Percentiles rank a stretch among this genome's conserved stretches.
phyloP scores from a whole-genome alignment of 1,140 invertebrate species.

The Habropoda laboriosa region DNA sequence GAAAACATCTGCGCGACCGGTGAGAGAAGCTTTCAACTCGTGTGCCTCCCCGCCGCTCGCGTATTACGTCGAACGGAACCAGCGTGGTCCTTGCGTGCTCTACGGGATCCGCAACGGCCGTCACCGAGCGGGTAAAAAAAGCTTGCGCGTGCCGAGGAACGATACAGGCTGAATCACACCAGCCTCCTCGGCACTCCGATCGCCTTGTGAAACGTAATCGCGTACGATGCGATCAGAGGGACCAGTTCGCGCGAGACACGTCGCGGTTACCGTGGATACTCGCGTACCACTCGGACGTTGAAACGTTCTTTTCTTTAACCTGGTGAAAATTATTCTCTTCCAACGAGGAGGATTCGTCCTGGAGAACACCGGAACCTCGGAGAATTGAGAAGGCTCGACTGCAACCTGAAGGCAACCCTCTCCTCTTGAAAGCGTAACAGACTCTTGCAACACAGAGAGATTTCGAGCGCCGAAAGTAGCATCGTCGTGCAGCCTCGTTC shows the following conservation, averaged over 20 bases:
- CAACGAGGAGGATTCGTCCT: too few relatives aligned
- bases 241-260: neutral
- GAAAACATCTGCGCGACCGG: slow-evolving; percentile 46
- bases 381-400: too few relatives aligned
- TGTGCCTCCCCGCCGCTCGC: slow-evolving; percentile 28
- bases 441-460: too few relatives aligned
- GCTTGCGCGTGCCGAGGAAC: slow-evolving; percentile 42
- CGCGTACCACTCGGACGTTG: neutral
- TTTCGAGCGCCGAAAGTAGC: neutral
- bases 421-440: too few relatives aligned
- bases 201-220: neutral
- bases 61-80: slow-evolving; percentile 37
- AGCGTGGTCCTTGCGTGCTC: slow-evolving; percentile 34
- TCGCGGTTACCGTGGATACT: neutral
- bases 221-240: neutral
- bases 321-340: too few relatives aligned
- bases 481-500: neutral
- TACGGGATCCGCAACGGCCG: slow-evolving; percentile 7
- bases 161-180: slow-evolving; percentile 10
- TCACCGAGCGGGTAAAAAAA: slow-evolving; percentile 40
- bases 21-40: slow-evolving; percentile 44
- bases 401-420: neutral
- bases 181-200: neutral
- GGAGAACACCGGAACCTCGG: too few relatives aligned
- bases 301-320: too few relatives aligned